These are phyloP conservation scores for Anguilla obscura DNA, from an alignment of 2,797 vertebrate species.

Conservation along the genomic window DNA sequence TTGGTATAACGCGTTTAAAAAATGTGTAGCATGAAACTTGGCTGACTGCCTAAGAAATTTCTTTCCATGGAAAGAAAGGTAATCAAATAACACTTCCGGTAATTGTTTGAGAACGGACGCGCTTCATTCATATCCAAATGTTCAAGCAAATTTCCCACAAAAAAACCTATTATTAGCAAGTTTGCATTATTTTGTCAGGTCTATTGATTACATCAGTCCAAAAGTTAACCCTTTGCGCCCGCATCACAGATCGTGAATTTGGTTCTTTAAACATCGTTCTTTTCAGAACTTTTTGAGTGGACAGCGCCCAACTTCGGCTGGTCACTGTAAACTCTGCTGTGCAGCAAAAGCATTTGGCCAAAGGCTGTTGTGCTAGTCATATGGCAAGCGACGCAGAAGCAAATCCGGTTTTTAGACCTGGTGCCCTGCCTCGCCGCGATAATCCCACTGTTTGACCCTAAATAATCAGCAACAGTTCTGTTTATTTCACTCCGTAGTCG, in stretches of 20 bases:
- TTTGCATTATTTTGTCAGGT: background rate
- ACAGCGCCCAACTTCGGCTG: conserved; percentile 1
- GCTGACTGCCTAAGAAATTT: background rate
- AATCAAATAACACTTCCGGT: background rate
- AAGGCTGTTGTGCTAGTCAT: background rate
- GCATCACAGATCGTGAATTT: background rate
- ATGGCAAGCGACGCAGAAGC: background rate
- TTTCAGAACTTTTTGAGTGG: conserved; percentile 1
- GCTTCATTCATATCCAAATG: background rate
- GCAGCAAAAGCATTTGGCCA: background rate
- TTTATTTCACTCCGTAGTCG: background rate
- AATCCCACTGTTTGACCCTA: background rate
- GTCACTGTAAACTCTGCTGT: background rate
- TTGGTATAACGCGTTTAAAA: background rate
- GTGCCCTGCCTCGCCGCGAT: background rate
- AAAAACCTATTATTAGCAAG: background rate
- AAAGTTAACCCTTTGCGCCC: background rate
- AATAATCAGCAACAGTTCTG: background rate
- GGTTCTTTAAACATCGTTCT: background rate
- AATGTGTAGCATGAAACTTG: background rate
- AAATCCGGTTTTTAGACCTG: background rate
- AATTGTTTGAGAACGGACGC: background rate
- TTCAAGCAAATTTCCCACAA: background rate
- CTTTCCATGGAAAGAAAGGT: background rate
- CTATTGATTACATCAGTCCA: background rate